These are phyloP conservation scores for Anguilla rostrata DNA, from an alignment of 2,113 vertebrate species.

Conservation along the genomic window DNA sequence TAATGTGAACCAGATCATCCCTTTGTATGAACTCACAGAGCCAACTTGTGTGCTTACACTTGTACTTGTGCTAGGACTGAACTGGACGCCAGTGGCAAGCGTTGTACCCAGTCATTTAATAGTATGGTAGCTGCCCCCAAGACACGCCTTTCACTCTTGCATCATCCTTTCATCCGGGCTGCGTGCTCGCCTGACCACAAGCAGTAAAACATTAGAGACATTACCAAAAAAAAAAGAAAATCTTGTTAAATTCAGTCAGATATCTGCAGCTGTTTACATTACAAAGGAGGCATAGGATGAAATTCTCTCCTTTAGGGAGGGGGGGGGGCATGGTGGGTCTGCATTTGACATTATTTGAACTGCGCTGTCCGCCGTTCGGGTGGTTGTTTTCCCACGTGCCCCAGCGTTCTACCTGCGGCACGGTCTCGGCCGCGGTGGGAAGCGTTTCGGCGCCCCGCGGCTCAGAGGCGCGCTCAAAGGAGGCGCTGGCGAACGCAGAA, in stretches of 20 bases:
- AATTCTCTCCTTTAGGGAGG: background rate
- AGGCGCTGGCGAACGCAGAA: background rate
- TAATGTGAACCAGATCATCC: background rate
- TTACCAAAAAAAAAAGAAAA: background rate
- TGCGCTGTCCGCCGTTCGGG: background rate
- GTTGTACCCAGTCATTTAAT: background rate
- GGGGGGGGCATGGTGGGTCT: background rate
- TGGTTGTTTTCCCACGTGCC: background rate
- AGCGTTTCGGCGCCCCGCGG: too few species aligned
- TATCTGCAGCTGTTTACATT: background rate
- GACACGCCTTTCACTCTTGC: background rate
- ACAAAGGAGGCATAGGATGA: background rate
- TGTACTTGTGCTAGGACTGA: background rate
- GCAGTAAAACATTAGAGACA: background rate
- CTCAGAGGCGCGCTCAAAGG: background rate
- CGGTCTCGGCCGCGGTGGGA: background rate
- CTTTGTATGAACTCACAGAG: background rate
- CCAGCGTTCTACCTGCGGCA: constrained; percentile 6
- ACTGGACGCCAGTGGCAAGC: background rate
- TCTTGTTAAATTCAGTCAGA: background rate
- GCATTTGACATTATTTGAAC: background rate
- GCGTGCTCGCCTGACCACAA: background rate
- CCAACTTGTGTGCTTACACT: background rate
- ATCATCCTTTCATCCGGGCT: background rate
- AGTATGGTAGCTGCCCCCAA: background rate